A percentile compares a stretch with the other conserved stretches of the same genome.
These are phyloP conservation scores for Synergus itoensis DNA, from an alignment of 2,888 invertebrate species.

Conservation along the genomic window DNA sequence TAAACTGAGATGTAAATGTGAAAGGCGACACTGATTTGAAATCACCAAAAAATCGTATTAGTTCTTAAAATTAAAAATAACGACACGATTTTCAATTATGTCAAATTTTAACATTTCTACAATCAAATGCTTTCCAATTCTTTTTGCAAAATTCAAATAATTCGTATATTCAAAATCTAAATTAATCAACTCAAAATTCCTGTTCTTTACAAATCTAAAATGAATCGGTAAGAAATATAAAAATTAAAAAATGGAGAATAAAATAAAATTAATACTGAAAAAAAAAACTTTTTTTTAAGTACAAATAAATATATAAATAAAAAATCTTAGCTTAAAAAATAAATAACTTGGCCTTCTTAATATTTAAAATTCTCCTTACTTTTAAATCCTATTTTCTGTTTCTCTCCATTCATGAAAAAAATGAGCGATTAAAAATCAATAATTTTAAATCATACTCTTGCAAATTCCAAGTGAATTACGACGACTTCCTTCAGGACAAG, in stretches of 20 bases:
- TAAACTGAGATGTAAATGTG: not conserved
- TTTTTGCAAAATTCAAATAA: no score
- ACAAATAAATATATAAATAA: not conserved
- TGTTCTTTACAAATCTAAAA: not conserved
- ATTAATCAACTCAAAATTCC: not conserved
- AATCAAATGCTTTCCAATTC: not conserved
- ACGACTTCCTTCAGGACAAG: conserved; percentile 67
- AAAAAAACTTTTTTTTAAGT: not conserved
- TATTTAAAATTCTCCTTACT: not conserved
- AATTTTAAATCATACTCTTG: conserved; percentile 44
- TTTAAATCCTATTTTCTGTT: not conserved
- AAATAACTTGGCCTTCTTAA: not conserved
- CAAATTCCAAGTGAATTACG: conserved; percentile 64
- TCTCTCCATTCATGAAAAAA: not conserved
- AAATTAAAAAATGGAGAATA: not conserved
- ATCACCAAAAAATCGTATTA: no score
- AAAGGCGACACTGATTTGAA: not conserved
- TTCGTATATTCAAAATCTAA: not conserved
- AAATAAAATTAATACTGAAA: not conserved
- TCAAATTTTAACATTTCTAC: not conserved
- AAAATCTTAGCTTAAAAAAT: not conserved
- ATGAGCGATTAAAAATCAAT: not conserved
- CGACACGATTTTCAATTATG: not conserved
- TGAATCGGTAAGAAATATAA: not conserved
- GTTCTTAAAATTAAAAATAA: no score